Percentiles rank a stretch among this genome's conserved stretches.
phyloP scores from a whole-genome alignment of 2,888 invertebrate species.

The Monoplex corrugatus region DNA sequence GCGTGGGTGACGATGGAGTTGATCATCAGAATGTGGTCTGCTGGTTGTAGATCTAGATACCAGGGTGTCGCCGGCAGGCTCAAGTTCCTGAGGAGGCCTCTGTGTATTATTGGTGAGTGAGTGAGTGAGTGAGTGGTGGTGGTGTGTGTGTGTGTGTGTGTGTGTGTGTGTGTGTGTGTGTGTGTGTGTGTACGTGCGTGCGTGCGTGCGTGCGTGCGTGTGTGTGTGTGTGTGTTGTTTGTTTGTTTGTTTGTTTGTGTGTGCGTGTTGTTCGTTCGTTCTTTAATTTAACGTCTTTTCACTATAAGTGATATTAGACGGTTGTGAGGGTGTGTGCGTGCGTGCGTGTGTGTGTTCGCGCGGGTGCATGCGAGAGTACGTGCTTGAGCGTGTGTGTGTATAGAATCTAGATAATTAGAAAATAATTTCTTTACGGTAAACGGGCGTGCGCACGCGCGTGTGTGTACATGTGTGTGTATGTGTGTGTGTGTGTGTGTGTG shows the following conservation, averaged over 20 bases:
- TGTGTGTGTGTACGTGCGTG: too few species aligned
- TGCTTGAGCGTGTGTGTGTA: neutral
- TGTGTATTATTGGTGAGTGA: slow-evolving; percentile 93
- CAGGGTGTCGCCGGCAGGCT: slow-evolving; percentile 93
- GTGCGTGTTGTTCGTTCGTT: too few species aligned
- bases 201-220: neutral
- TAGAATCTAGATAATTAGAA: too few species aligned
- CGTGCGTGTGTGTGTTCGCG: neutral
- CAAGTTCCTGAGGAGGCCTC: slow-evolving; percentile 93
- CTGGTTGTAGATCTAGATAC: slow-evolving; percentile 95
- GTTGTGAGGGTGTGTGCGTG: neutral
- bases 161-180: too few species aligned
- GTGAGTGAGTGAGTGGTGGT: neutral
- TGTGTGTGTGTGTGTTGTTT: neutral
- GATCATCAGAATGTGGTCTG: slow-evolving; percentile 93
- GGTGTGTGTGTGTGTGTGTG: too few species aligned
- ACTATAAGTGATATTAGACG: too few species aligned
- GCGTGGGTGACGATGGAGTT: slow-evolving; percentile 96
- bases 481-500: neutral
- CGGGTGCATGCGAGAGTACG: neutral
- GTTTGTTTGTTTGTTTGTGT: neutral
- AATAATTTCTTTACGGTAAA: too few species aligned
- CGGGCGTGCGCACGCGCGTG: neutral
- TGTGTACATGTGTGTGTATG: neutral
- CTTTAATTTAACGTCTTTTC: too few species aligned